These are phyloP conservation scores for Heterotis niloticus DNA, from an alignment of 2,113 vertebrate genomes.

Conservation along the genomic window DNA sequence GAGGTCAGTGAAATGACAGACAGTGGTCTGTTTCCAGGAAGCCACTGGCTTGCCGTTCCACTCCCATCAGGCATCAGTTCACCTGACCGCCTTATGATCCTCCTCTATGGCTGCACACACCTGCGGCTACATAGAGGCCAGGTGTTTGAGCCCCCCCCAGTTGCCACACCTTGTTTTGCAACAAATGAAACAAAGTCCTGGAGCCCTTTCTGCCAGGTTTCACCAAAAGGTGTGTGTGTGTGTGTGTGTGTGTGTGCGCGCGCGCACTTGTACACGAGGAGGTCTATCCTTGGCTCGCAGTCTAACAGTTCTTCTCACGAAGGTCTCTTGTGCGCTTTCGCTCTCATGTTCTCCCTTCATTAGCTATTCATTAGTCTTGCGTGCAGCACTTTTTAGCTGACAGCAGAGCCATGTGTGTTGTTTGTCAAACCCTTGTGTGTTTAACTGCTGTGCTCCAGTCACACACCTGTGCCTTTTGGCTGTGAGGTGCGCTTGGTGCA, in stretches of 20 bases:
- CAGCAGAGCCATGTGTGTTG: too few relatives aligned
- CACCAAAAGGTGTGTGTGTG: constrained; percentile 11
- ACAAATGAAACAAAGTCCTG: neutral
- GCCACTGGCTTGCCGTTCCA: neutral
- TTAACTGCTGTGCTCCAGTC: too few relatives aligned
- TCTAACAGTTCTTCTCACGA: too few relatives aligned
- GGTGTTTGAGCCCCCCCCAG: neutral
- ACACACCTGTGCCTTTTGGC: too few relatives aligned
- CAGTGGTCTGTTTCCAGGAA: too few relatives aligned
- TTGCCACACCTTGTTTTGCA: neutral
- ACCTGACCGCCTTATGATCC: neutral
- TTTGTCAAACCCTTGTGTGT: too few relatives aligned
- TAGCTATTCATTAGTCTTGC: too few relatives aligned
- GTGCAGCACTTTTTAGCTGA: too few relatives aligned
- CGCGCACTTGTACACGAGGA: neutral
- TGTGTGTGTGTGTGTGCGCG: neutral
- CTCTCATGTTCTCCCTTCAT: too few relatives aligned
- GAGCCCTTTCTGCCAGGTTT: constrained; percentile 5
- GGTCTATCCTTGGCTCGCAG: neutral
- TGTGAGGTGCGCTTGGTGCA: too few relatives aligned
- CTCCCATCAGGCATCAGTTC: neutral
- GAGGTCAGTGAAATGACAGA: too few relatives aligned
- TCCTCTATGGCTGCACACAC: neutral
- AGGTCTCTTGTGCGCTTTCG: too few relatives aligned
- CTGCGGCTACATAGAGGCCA: neutral